Evolutionary conservation across 2,797 vertebrate genomes (phyloP).

Genomic region (Miichthys miiuy): DNA sequence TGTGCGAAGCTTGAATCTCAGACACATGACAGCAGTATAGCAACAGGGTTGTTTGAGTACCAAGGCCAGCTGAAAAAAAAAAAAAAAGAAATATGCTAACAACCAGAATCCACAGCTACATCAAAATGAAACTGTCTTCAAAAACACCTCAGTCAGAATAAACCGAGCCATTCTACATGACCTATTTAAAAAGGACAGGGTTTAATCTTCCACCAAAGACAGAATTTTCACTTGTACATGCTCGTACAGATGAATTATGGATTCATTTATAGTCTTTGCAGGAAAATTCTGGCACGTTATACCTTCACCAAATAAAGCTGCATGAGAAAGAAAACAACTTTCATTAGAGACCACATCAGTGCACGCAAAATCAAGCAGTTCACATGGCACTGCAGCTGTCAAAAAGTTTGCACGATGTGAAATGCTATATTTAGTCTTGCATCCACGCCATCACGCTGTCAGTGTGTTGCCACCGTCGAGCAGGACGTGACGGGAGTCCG

Average conservation of each 20-base stretch:
- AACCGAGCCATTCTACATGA: background rate
- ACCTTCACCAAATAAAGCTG: background rate
- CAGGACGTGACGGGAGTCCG: background rate
- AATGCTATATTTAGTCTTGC: background rate
- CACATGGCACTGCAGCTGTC: background rate
- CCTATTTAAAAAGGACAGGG: background rate
- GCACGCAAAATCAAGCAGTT: background rate
- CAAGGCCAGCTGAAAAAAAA: background rate
- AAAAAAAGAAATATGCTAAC: background rate
- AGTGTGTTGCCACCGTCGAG: background rate
- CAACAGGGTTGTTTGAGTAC: background rate
- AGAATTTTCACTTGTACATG: background rate
- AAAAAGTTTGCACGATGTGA: background rate
- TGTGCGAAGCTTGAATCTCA: background rate
- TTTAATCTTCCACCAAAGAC: too few species aligned
- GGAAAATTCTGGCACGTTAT: background rate
- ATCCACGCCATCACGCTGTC: background rate
- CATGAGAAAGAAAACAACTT: slow-evolving; percentile 15
- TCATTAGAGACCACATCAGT: slow-evolving; percentile 6
- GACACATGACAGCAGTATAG: background rate
- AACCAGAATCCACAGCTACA: background rate
- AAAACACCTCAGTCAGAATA: background rate
- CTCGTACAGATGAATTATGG: background rate
- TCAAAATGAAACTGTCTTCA: background rate
- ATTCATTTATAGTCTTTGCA: too few species aligned